Evolutionary conservation across 2,888 invertebrate species (phyloP).

Genomic region (Xestia xanthographa): DNA sequence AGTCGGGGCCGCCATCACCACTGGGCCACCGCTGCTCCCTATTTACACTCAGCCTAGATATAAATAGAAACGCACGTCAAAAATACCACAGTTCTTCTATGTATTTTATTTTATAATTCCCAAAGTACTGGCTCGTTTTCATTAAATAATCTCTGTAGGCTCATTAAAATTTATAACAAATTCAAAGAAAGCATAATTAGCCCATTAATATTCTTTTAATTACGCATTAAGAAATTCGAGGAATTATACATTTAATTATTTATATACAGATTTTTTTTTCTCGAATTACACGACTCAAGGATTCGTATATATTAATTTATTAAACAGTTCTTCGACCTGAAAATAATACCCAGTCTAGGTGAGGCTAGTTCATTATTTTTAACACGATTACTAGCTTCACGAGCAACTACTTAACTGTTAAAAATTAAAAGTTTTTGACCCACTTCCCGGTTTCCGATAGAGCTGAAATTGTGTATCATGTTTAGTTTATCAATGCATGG

Average conservation of each 20-base stretch:
- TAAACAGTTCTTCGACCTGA: neutral
- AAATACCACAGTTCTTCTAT: neutral
- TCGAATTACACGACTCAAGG: constrained; percentile 1
- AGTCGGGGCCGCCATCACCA: no score
- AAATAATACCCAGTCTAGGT: neutral
- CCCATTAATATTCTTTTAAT: constrained; percentile 52
- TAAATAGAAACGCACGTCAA: neutral
- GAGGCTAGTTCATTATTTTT: neutral
- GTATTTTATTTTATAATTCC: constrained; percentile 12
- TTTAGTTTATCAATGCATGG: neutral
- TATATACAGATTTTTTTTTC: constrained; percentile 33
- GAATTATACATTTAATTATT: constrained; percentile 29
- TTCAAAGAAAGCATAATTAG: constrained; percentile 50
- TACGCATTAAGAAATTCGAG: constrained; percentile 35
- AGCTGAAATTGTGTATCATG: neutral
- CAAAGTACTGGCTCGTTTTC: constrained; percentile 21
- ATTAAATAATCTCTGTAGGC: constrained; percentile 36
- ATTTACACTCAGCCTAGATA: no score
- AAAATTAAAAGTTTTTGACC: neutral
- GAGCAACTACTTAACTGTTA: no score
- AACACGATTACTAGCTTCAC: neutral
- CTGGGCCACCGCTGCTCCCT: no score
- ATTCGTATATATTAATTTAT: constrained; percentile 19
- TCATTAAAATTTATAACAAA: constrained; percentile 53
- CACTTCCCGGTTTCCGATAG: neutral